These are phyloP conservation scores for Zygaena filipendulae DNA, from an alignment of 2,888 invertebrate genomes.

Conservation along the genomic window DNA sequence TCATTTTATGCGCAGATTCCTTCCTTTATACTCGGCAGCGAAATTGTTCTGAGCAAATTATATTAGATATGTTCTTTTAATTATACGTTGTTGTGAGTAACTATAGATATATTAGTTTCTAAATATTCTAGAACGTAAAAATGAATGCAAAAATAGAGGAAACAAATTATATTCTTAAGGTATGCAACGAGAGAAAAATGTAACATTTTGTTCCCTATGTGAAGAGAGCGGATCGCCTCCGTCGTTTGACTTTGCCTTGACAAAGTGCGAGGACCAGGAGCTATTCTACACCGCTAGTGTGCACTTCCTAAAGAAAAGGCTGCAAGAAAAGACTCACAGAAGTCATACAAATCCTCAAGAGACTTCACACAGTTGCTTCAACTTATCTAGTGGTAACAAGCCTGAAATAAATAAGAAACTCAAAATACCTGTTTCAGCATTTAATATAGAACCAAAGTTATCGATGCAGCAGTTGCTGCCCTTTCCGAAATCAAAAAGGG, in stretches of 20 bases:
- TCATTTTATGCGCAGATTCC: too few relatives aligned
- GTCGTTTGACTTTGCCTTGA: conserved; percentile 15
- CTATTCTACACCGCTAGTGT: conserved; percentile 49
- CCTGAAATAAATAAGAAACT: conserved; percentile 9
- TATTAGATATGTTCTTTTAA: conserved; percentile 1
- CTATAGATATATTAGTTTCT: conserved; percentile 1
- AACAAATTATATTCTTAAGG: conserved; percentile 14
- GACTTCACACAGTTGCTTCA: conserved; percentile 34
- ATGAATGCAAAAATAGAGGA: conserved; percentile 13
- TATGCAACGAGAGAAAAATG: conserved; percentile 21
- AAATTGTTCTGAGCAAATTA: too few relatives aligned
- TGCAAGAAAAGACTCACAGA: conserved; percentile 35
- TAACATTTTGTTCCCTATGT: conserved; percentile 15
- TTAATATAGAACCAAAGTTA: conserved; percentile 21
- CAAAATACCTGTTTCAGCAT: conserved; percentile 2
- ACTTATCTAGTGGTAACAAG: conserved; percentile 18
- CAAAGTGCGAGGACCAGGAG: conserved; percentile 30
- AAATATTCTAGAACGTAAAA: conserved; percentile 7
- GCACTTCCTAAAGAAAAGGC: conserved; percentile 40
- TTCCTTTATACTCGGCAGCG: too few relatives aligned
- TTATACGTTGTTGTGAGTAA: conserved; percentile 4
- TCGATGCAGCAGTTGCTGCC: conserved; percentile 51
- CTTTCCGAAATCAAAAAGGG: conserved; percentile 40
- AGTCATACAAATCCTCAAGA: conserved; percentile 17
- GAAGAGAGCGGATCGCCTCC: conserved; percentile 6